Conservation (phyloP, 2,113 vertebrate species). For the Cygnus atratus region DNA sequence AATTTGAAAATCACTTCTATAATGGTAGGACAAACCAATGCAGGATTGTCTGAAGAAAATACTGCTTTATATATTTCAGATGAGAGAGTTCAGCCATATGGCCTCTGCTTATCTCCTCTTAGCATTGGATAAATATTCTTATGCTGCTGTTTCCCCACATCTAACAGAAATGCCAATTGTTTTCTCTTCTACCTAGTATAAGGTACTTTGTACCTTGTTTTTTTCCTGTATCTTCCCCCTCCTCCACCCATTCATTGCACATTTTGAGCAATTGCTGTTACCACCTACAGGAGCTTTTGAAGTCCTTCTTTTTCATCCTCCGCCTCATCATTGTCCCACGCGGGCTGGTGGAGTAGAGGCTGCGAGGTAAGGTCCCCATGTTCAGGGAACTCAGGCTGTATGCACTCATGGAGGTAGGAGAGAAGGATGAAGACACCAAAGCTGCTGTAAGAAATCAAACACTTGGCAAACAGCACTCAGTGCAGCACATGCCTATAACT, state of each 20-base stretch:
- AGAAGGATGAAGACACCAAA: slow-evolving; percentile 93
- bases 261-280: slow-evolving; percentile 49
- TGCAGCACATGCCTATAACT: slow-evolving; percentile 37
- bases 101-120: neutral
- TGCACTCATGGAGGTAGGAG: slow-evolving; percentile 96
- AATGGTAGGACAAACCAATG: neutral
- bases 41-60: neutral
- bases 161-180: neutral
- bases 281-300: slow-evolving; percentile 95
- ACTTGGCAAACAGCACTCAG: slow-evolving; percentile 68
- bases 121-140: neutral
- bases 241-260: slow-evolving; percentile 32
- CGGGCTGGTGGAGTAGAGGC: slow-evolving; percentile 95
- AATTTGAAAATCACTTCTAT: neutral
- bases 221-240: slow-evolving; percentile 11
- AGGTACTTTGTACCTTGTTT: neutral
- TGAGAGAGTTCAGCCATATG: neutral
- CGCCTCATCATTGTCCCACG: slow-evolving; percentile 95
- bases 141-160: neutral
- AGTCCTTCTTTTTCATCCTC: slow-evolving; percentile 97
- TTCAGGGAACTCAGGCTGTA: slow-evolving; percentile 98
- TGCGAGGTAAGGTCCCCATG: slow-evolving; percentile 94
- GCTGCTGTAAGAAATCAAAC: slow-evolving; percentile 83
- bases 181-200: neutral
- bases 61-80: neutral